phyloP scores from a whole-genome alignment of 2,888 invertebrate species.

The Chaetogeoica ovagalla region DNA sequence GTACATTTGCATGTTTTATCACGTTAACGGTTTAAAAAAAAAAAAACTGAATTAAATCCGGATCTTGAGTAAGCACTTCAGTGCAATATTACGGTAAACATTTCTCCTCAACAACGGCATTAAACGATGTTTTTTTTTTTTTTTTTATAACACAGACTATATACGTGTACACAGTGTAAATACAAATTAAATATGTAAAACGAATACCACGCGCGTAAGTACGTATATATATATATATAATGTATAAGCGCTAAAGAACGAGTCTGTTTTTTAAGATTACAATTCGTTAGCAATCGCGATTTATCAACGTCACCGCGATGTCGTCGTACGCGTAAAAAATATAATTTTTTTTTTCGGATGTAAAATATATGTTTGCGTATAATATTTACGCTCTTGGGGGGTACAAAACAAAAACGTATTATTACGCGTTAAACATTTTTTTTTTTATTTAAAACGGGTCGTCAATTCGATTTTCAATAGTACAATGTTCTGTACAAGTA shows the following conservation, averaged over 20 bases:
- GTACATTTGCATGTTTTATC: too few species aligned
- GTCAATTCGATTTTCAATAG: too few species aligned
- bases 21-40: too few species aligned
- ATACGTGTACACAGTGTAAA: not conserved
- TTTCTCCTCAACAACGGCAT: too few species aligned
- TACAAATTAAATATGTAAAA: slow-evolving; percentile 37
- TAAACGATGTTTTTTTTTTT: slow-evolving; percentile 1
- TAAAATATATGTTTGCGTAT: not conserved
- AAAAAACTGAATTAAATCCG: too few species aligned
- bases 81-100: too few species aligned
- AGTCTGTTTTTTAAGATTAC: not conserved
- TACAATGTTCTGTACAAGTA: too few species aligned
- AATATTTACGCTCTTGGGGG: not conserved
- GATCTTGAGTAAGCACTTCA: too few species aligned
- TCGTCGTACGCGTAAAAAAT: not conserved
- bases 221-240: too few species aligned
- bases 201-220: not conserved
- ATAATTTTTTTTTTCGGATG: not conserved
- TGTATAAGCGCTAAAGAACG: too few species aligned
- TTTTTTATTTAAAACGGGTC: too few species aligned
- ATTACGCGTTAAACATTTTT: not conserved
- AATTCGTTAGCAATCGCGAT: slow-evolving; percentile 9
- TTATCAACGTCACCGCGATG: not conserved
- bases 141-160: not conserved
- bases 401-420: slow-evolving; percentile 4